These are phyloP conservation scores for Hydropotes inermis DNA, from an alignment of 2,113 vertebrate species.

Conservation along the genomic window DNA sequence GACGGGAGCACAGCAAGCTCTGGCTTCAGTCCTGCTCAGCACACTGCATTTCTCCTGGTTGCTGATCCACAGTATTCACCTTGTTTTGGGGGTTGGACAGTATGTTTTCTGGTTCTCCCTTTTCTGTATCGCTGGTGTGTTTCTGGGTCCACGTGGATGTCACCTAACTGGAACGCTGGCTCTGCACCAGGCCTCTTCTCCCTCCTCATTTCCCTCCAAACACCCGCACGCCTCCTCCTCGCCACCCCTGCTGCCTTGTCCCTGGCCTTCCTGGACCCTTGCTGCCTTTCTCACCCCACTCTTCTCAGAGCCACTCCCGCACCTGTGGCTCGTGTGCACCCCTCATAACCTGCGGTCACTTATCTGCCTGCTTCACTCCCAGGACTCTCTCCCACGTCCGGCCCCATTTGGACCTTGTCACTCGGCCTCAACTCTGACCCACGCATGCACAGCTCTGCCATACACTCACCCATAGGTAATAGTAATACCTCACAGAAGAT, in stretches of 20 bases:
- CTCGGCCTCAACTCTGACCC: neutral
- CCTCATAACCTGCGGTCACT: neutral
- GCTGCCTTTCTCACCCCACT: neutral
- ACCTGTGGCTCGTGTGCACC: neutral
- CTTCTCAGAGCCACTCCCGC: neutral
- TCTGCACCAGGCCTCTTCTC: neutral
- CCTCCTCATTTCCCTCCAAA: neutral
- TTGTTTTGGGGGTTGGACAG: neutral
- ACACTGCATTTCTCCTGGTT: neutral
- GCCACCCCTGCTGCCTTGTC: no score
- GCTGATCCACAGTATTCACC: neutral
- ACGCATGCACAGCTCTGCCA: neutral
- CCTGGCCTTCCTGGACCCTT: neutral
- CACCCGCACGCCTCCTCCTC: neutral
- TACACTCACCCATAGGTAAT: neutral
- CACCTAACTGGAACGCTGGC: neutral
- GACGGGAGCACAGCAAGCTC: neutral
- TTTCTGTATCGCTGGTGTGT: neutral
- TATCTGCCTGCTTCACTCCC: neutral
- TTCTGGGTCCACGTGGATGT: neutral
- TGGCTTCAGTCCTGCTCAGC: neutral
- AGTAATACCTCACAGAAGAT: neutral
- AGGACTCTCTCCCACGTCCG: fast-evolving
- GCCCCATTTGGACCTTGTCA: neutral
- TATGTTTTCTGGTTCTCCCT: neutral